Conservation (phyloP, 2,888 invertebrate genomes). For the Eurytoma adleriae region DNA sequence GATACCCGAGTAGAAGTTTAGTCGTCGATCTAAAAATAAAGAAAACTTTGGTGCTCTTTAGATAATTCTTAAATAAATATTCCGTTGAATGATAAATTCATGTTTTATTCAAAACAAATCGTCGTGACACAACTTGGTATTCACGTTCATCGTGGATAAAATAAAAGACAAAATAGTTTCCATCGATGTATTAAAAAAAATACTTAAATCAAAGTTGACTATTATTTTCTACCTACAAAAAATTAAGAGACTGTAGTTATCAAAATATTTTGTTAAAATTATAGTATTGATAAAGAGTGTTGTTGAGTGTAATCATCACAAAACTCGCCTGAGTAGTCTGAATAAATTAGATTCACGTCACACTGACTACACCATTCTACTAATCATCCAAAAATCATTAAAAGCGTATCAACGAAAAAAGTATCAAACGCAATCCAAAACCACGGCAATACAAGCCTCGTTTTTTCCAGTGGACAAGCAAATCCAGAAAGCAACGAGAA, state of each 20-base stretch:
- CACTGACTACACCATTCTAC: background rate
- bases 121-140: conserved; percentile 2
- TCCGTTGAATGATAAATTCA: conserved; percentile 53
- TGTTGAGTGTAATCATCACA: too few species aligned
- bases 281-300: too few species aligned
- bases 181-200: too few species aligned
- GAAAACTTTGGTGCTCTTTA: conserved; percentile 66
- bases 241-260: background rate
- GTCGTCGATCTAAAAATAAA: conserved; percentile 44
- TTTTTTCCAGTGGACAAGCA: too few species aligned
- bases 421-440: background rate
- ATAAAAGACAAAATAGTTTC: background rate
- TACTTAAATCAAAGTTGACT: background rate
- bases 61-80: conserved; percentile 59
- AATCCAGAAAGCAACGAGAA: too few species aligned
- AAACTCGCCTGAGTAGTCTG: too few species aligned
- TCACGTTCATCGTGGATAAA: background rate
- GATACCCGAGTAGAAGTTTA: conserved; percentile 52
- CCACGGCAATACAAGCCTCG: background rate
- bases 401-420: background rate
- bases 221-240: background rate
- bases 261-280: background rate
- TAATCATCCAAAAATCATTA: background rate
- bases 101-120: conserved; percentile 49
- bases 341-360: background rate